Conservation (phyloP, 2,888 invertebrate genomes). For the Mamestra brassicae region DNA sequence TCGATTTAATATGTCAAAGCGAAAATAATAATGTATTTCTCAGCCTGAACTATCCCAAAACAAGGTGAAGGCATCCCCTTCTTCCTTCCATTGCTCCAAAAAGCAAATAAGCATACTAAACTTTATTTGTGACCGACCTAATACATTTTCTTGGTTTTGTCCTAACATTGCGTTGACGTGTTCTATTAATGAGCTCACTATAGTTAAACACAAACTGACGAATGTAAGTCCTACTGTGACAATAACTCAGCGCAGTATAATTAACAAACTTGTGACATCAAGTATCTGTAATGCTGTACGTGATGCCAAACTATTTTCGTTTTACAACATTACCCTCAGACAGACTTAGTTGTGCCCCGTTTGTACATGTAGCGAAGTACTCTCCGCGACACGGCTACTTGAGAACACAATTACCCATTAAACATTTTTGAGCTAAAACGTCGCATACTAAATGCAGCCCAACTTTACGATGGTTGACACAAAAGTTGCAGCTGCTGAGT, state of each 20-base stretch:
- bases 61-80: too few relatives aligned
- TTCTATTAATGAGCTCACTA: too few relatives aligned
- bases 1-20: too few relatives aligned
- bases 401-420: slow-evolving; percentile 37
- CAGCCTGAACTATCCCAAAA: too few relatives aligned
- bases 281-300: neutral
- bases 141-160: too few relatives aligned
- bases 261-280: neutral
- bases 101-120: too few relatives aligned
- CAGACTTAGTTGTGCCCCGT: neutral
- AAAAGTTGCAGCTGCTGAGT: slow-evolving; percentile 40
- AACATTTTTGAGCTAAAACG: slow-evolving; percentile 36
- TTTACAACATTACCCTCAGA: neutral
- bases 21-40: too few relatives aligned
- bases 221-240: neutral
- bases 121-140: too few relatives aligned
- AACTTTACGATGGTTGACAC: slow-evolving; percentile 37
- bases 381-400: slow-evolving; percentile 23
- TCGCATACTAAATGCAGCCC: slow-evolving; percentile 34
- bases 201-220: too few relatives aligned
- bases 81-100: too few relatives aligned
- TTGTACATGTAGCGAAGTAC: slow-evolving; percentile 4
- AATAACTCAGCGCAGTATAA: neutral
- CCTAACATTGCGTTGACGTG: too few relatives aligned
- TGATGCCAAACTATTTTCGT: neutral